Percentiles rank a stretch among this genome's conserved stretches.
Conservation (phyloP, 1,140 invertebrate genomes). For the Tetragonula clypearis region DNA sequence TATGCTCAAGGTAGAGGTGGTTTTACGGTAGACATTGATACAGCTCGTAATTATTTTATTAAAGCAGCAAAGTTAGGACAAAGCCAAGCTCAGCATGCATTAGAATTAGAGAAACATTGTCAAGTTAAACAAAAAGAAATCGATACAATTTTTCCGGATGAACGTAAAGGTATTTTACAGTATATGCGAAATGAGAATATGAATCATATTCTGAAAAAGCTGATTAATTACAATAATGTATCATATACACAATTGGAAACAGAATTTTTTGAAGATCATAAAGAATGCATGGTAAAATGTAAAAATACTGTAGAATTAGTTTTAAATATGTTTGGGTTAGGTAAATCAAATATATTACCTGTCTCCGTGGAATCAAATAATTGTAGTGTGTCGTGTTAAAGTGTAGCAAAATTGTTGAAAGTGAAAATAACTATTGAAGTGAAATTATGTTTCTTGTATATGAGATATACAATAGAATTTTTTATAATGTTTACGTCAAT, state of each 20-base stretch:
- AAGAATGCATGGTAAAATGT: background rate
- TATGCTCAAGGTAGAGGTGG: conserved; percentile 85
- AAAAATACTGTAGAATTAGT: conserved; percentile 65
- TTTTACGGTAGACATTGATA: conserved; percentile 77
- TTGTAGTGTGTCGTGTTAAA: conserved; percentile 55
- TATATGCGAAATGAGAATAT: conserved; percentile 10
- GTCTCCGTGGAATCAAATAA: conserved; percentile 36
- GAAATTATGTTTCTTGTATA: background rate
- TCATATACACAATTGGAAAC: background rate
- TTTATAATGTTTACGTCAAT: conserved; percentile 10
- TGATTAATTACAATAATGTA: conserved; percentile 48
- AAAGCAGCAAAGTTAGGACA: conserved; percentile 84
- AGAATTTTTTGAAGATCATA: conserved; percentile 28
- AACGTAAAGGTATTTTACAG: conserved; percentile 1
- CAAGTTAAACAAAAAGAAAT: conserved; percentile 28
- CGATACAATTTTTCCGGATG: background rate
- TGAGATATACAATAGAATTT: background rate
- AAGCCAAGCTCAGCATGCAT: conserved; percentile 81
- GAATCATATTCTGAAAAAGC: conserved; percentile 40
- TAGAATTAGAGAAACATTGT: conserved; percentile 71
- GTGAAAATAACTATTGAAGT: background rate
- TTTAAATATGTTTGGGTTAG: conserved; percentile 67
- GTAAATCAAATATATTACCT: conserved; percentile 46
- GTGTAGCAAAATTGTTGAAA: conserved; percentile 11
- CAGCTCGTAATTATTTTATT: conserved; percentile 81